Base-by-base conservation (phyloP, 2,888 invertebrate genomes). In the Tigriopus californicus region DNA sequence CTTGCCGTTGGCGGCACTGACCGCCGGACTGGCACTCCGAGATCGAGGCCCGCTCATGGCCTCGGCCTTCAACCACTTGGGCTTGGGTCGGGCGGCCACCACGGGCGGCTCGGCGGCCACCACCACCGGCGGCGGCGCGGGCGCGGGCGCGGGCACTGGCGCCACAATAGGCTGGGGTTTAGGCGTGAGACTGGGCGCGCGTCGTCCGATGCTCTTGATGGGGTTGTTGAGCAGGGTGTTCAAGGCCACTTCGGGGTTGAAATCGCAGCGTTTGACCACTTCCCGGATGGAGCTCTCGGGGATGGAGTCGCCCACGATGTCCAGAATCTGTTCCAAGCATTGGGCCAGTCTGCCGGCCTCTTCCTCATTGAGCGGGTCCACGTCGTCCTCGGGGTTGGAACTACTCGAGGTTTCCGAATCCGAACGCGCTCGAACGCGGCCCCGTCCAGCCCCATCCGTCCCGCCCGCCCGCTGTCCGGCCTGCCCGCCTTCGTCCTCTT, bases 221-320 rank as follows among this genome's bases (percentile, higher is more conserved):
- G 54, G 54, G 4, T 24, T 54, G 6, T 54, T 54, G 6, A 54
- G 15, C 1, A 54, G 41, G 1, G 54, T 54, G 2, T 24, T 24
- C 5, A 54, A n/a, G 5, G 54, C 54, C 15, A 24, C 15, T 41
- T 40, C 40, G 1, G 1, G 6, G 40, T 54, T 41, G 40, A 54
- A 54, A 15, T 54, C 54, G 15, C 54, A 54, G 15, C 41, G 33
- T 6, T 5, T 18, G 15, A 54, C 40, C 10, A 18, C 18, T 3
- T 54, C 54, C 41, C 15, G 33, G 2, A 54, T 24, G 5, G 18
- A 41, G 11, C 15, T 41, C 41, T 54, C 54, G 11, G 54, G 54
- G 15, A 54, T 54, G 3, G 54, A 20, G 15, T 54, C 54, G 5
- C 54, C 54, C n/a, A 54, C 40, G 18, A 54, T 41, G 15, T 54